phyloP scores from a whole-genome alignment of 2,797 vertebrate genomes.

The Calcarius lapponicus region DNA sequence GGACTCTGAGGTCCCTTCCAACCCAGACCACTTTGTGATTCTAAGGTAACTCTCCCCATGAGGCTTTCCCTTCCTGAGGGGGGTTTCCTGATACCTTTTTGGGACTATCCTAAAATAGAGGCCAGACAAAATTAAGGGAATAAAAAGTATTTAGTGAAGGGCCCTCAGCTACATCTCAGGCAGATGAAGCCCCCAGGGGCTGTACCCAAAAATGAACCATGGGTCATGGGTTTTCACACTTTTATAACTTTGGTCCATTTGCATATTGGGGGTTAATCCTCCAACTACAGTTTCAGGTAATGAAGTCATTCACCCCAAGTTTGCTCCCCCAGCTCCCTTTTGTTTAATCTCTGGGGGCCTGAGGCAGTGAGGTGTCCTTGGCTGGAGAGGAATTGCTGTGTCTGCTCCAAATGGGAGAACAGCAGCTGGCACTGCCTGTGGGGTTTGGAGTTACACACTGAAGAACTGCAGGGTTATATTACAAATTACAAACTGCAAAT shows the following conservation, averaged over 20 bases:
- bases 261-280: background rate
- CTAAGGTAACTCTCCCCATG: rapidly evolving
- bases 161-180: rapidly evolving
- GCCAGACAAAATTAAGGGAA: background rate
- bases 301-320: background rate
- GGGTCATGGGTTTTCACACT: rapidly evolving
- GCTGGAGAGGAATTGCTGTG: too few species aligned
- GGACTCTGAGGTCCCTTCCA: background rate
- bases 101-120: background rate
- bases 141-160: background rate
- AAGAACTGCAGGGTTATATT: too few species aligned
- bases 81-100: background rate
- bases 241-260: background rate
- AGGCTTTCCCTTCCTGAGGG: background rate
- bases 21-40: background rate
- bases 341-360: background rate
- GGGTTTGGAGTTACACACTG: too few species aligned
- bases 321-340: background rate
- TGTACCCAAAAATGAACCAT: background rate
- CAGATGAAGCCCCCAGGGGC: background rate
- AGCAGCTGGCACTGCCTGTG: too few species aligned
- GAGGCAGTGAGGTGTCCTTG: too few species aligned
- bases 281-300: background rate
- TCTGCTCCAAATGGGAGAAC: too few species aligned
- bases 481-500: too few species aligned